These are phyloP conservation scores for Potamarius usumacintae DNA, from an alignment of 2,113 vertebrate species.

Conservation along the genomic window DNA sequence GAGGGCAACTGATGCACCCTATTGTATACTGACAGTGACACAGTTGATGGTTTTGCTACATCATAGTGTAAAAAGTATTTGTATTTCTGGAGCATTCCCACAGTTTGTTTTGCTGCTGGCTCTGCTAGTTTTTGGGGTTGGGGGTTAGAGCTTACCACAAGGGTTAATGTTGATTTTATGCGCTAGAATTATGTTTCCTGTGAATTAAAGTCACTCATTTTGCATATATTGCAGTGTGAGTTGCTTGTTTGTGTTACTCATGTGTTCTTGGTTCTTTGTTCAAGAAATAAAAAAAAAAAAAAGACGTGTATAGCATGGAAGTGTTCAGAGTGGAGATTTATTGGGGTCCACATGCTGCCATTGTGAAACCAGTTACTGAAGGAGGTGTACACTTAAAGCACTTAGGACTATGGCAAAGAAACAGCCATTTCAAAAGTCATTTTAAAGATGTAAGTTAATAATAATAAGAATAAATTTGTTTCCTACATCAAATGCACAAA, in stretches of 20 bases:
- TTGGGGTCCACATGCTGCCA: not conserved
- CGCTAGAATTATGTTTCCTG: constrained; percentile 6
- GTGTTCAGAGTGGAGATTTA: not conserved
- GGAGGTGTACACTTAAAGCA: not conserved
- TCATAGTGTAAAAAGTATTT: constrained; percentile 14
- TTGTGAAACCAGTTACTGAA: not conserved
- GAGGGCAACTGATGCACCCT: too few species aligned
- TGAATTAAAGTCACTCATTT: constrained; percentile 8
- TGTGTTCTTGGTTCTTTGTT: constrained; percentile 28
- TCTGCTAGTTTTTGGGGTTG: constrained; percentile 13
- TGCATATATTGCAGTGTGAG: constrained; percentile 19
- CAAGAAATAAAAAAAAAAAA: constrained; percentile 4
- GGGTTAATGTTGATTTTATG: constrained; percentile 17
- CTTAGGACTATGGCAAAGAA: not conserved
- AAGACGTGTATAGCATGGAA: not conserved
- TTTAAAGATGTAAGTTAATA: not conserved
- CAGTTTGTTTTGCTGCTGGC: constrained; percentile 32
- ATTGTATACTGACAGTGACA: not conserved
- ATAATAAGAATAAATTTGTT: not conserved
- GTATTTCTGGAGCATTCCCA: constrained; percentile 34
- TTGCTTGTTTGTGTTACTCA: constrained; percentile 15
- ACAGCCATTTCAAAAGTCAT: not conserved
- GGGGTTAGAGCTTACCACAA: constrained; percentile 16
- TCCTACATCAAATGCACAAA: not conserved
- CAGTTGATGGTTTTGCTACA: constrained; percentile 19